Percentiles rank a stretch among this genome's conserved stretches.
These are phyloP conservation scores for Rotaria socialis DNA, from an alignment of 2,888 invertebrate genomes.

Conservation along the genomic window DNA sequence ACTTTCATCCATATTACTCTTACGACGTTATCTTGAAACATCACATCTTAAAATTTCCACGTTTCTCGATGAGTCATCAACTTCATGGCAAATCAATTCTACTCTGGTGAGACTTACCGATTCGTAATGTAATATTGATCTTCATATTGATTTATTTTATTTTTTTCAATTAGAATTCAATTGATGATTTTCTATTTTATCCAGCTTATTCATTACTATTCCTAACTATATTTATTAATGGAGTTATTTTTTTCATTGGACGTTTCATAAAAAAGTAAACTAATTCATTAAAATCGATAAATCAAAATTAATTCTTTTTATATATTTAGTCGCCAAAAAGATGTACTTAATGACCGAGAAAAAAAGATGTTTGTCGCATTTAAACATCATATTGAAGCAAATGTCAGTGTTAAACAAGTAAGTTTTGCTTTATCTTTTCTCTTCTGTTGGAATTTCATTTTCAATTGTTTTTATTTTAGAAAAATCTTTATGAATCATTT, in stretches of 20 bases:
- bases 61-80: background rate
- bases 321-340: conserved; percentile 14
- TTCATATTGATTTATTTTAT: background rate
- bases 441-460: background rate
- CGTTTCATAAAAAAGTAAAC: background rate
- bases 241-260: background rate
- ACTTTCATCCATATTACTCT: background rate
- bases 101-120: background rate
- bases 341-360: background rate
- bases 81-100: background rate
- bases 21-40: conserved; percentile 10
- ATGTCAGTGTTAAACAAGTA: conserved; percentile 8
- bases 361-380: background rate
- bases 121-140: background rate
- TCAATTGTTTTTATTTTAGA: background rate
- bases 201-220: conserved; percentile 17
- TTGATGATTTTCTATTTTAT: conserved; percentile 19
- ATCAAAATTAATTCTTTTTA: too few species aligned
- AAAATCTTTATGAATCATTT: conserved; percentile 21
- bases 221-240: background rate
- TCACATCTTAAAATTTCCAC: background rate
- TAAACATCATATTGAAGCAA: background rate
- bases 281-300: background rate
- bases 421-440: background rate
- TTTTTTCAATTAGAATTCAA: background rate